Evolutionary conservation across 35 echinoderm and acorn worm genomes (phyloP).

Genomic region (Strongylocentrotus purpuratus): DNA sequence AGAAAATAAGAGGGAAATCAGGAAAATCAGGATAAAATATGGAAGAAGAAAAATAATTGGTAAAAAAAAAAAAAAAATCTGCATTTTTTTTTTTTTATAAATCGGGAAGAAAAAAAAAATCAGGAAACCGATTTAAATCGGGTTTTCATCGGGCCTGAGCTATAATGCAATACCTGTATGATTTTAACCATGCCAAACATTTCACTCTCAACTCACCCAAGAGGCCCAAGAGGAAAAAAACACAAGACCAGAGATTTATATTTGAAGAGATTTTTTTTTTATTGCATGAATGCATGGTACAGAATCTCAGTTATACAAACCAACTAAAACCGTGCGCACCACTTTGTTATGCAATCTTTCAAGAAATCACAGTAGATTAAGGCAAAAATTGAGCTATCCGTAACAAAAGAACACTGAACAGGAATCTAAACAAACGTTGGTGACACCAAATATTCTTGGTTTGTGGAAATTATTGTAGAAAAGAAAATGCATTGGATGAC

Average conservation of each 20-base stretch:
- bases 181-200: too few species aligned
- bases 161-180: too few species aligned
- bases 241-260: not conserved
- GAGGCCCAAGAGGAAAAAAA: not conserved
- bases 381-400: slow-evolving; percentile 35
- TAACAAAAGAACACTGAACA: not conserved
- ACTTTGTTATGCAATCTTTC: not conserved
- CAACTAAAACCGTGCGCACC: slow-evolving; percentile 35
- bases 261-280: slow-evolving; percentile 36
- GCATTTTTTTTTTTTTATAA: too few species aligned
- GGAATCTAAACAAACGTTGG: not conserved
- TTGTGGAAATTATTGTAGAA: not conserved
- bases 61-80: too few species aligned
- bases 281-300: slow-evolving; percentile 37
- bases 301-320: slow-evolving; percentile 32
- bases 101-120: too few species aligned
- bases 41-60: too few species aligned
- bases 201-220: too few species aligned
- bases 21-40: too few species aligned
- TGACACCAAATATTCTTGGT: not conserved
- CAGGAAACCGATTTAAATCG: too few species aligned
- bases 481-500: not conserved
- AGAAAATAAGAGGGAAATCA: too few species aligned
- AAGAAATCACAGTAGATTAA: not conserved
- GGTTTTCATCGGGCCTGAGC: too few species aligned